Evolutionary conservation across 2,113 vertebrate species (phyloP), one percentile per base, ranked within the genome.

Genomic region (Dasyurus viverrinus): DNA sequence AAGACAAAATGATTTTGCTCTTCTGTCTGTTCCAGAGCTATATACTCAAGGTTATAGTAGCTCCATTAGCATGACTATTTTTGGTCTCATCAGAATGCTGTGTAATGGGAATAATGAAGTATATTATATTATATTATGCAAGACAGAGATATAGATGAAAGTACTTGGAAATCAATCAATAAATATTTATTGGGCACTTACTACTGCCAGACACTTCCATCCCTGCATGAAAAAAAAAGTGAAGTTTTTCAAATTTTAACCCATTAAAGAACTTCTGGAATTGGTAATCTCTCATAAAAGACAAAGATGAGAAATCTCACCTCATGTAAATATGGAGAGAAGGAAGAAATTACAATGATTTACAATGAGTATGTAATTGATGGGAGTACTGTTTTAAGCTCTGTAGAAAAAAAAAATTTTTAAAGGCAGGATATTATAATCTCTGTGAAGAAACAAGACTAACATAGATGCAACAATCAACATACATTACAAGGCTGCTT

Each of bases 311-410:
- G 68, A 84, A 1, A 84, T 84, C n/a, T 84, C n/a, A 52, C 24
- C 96, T 25, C 50, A 22, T 84, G 24, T 94, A 54, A 96, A 96
- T 95, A 2, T 12, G 89, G 89, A 95, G 90, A 50, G 2, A 90
- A 94, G 8, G 52, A 9, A 54, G 25, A 25, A 12, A 25, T 84
- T 84, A 22, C 5, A 19, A 12, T 76, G 36, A 76, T 76, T n/a
- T 76, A 84, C 68, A 42, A n/a, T 42, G n/a, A 19, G 6, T 42
- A 84, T 42, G 36, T 84, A 42, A 42, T 84, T 84, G 68, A 84
- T 42, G 68, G 19, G n/a, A 42, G n/a, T 84, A 42, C n/a, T 84
- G n/a, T 8, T 42, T 84, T 42, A 42, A n/a, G 68, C 19, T 42
- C n/a, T 23, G 16, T n/a, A 22, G 68, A 84, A 84, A 68, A 84